phyloP scores from a whole-genome alignment of 2,888 invertebrate genomes.

The Xestia ashworthii region DNA sequence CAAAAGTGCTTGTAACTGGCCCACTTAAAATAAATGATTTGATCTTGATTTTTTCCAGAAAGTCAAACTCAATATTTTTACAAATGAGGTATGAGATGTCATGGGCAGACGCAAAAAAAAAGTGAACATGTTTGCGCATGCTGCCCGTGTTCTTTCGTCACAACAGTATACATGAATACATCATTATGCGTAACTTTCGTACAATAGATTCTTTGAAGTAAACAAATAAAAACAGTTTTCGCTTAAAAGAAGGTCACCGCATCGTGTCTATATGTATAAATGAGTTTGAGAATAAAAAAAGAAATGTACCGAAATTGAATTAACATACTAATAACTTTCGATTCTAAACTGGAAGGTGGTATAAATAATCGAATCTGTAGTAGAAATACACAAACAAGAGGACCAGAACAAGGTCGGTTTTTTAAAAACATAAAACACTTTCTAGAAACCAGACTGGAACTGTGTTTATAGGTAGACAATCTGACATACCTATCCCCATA shows the following conservation, averaged over 20 bases:
- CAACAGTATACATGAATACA: conserved; percentile 30
- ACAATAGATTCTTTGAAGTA: conserved; percentile 9
- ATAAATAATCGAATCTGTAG: conserved; percentile 13
- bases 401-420: conserved; percentile 38
- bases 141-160: not conserved
- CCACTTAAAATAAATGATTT: too few relatives aligned
- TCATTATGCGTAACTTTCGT: conserved; percentile 11
- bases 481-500: conserved; percentile 14
- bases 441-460: conserved; percentile 60
- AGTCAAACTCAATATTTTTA: too few relatives aligned
- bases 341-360: conserved; percentile 13
- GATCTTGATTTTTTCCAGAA: too few relatives aligned
- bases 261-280: not conserved
- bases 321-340: conserved; percentile 26
- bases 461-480: conserved; percentile 43
- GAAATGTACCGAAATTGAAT: conserved; percentile 13
- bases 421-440: conserved; percentile 46
- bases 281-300: not conserved
- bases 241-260: conserved; percentile 11
- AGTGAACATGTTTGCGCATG: too few relatives aligned
- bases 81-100: too few relatives aligned
- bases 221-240: conserved; percentile 13
- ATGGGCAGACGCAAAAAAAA: too few relatives aligned
- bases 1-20: too few relatives aligned
- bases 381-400: conserved; percentile 24